Conservation (phyloP, 2,113 vertebrate species). For the Coreoperca whiteheadi region DNA sequence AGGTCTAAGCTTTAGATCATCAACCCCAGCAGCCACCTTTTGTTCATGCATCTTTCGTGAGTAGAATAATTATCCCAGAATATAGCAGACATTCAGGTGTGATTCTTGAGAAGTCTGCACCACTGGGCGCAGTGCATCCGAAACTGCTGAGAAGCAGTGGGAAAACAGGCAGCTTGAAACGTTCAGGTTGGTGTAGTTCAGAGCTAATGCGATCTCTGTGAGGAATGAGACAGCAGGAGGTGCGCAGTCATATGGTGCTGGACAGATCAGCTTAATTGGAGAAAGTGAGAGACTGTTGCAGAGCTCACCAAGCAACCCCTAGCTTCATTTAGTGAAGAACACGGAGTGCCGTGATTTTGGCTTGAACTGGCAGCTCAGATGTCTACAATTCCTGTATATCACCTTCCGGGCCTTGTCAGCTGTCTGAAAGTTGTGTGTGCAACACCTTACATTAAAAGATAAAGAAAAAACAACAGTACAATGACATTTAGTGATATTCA, state of each 20-base stretch:
- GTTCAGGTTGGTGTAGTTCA: slow-evolving; percentile 65
- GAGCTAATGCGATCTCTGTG: slow-evolving; percentile 54
- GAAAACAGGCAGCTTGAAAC: slow-evolving; percentile 56
- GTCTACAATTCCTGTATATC: slow-evolving; percentile 23
- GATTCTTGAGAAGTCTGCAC: slow-evolving; percentile 36
- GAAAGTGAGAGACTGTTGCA: slow-evolving; percentile 64
- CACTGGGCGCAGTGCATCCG: background rate
- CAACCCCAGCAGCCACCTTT: background rate
- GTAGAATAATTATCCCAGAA: slow-evolving; percentile 5
- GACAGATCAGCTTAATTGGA: slow-evolving; percentile 76
- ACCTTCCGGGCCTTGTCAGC: background rate
- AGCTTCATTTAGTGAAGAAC: slow-evolving; percentile 62
- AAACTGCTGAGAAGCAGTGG: slow-evolving; percentile 41
- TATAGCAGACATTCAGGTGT: slow-evolving; percentile 13
- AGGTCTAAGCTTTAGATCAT: slow-evolving; percentile 11
- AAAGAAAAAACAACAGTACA: background rate
- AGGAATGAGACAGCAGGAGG: slow-evolving; percentile 66
- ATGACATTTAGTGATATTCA: background rate
- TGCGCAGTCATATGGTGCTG: slow-evolving; percentile 52
- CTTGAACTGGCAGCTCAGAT: slow-evolving; percentile 39
- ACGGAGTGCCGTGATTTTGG: slow-evolving; percentile 32
- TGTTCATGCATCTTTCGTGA: background rate
- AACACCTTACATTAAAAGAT: background rate
- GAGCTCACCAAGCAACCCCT: slow-evolving; percentile 41
- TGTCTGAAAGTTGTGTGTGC: slow-evolving; percentile 7